Percentiles rank a stretch among this genome's conserved stretches.
phyloP scores from a whole-genome alignment of 2,113 vertebrate genomes.

The Pelusios castaneus region DNA sequence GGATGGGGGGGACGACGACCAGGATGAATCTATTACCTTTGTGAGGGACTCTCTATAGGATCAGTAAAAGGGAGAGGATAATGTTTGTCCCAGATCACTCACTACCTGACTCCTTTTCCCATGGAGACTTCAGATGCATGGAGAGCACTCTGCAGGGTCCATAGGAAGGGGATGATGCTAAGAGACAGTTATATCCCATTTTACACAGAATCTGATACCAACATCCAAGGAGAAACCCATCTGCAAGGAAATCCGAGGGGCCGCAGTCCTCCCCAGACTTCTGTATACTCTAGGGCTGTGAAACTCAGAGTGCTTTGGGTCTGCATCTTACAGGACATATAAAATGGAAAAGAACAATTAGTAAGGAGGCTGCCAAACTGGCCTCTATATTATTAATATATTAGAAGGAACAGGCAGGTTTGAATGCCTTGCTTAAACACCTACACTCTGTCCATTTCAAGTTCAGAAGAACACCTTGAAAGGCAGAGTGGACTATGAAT shows the following conservation, averaged over 20 bases:
- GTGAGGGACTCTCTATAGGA: neutral
- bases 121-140: no score
- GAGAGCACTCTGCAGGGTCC: no score
- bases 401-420: neutral
- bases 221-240: neutral
- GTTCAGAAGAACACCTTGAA: neutral
- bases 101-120: no score
- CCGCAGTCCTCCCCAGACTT: neutral
- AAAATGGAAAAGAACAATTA: neutral
- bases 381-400: neutral
- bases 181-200: neutral
- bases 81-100: no score
- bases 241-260: neutral
- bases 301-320: neutral
- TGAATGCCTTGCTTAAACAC: neutral
- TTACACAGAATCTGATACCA: neutral
- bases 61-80: neutral
- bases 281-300: neutral
- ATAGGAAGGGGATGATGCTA: no score
- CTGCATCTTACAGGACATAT: neutral
- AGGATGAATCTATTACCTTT: neutral
- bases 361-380: neutral
- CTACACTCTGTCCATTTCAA: neutral
- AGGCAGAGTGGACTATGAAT: neutral
- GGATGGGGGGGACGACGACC: neutral